Evolutionary conservation across 2,113 vertebrate genomes (phyloP), one percentile per base, ranked within the genome.

Genomic region (Zosterops japonicus): DNA sequence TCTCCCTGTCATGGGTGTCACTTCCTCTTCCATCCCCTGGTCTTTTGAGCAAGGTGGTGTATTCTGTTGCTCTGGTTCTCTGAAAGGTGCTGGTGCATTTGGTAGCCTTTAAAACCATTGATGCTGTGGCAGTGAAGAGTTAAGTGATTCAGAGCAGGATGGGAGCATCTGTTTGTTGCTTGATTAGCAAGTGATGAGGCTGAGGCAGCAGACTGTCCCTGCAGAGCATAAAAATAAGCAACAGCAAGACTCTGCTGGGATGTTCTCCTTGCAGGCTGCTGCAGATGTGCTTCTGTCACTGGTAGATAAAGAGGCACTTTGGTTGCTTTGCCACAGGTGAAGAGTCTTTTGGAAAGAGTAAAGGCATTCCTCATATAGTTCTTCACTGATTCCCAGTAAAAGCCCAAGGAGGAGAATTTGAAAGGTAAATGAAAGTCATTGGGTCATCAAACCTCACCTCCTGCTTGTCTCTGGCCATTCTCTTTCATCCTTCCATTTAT

Each of bases 111-210:
- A 67, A 95, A 92, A 76, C 25, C 64, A 81, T 35, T 46, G 71
- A 42, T 14, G 42, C 24, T 79, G 60, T 44, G 64, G 60, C 69
- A 90, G 42, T 42, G 72, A 96, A 90, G 90, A 90, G 89, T 96
- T 96, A 96, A 95, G 64, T 15, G 53, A 87, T 83, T 88, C 83
- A 65, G 81, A 94, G 81, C 61, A 95, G 86, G 87, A 89, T 71
- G 70, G 57, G 70, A 95, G 87, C 95, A 96, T 96, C 96, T 96
- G 94, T 94, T 94, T 91, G 85, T 92, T 93, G 69, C 90, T 95
- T 89, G 78, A 95, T 96, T 96, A 97, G 90, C 93, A 96, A 96
- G 88, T 71, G 92, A 96, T 95, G 94, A 96, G 92, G 87, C 92
- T 97, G 88, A 95, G 80, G 89, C 87, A 95, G 86, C 90, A 95